A percentile compares a stretch with the other conserved stretches of the same genome.
phyloP scores from a whole-genome alignment of 2,113 vertebrate species.

The Pteruthius melanotis region DNA sequence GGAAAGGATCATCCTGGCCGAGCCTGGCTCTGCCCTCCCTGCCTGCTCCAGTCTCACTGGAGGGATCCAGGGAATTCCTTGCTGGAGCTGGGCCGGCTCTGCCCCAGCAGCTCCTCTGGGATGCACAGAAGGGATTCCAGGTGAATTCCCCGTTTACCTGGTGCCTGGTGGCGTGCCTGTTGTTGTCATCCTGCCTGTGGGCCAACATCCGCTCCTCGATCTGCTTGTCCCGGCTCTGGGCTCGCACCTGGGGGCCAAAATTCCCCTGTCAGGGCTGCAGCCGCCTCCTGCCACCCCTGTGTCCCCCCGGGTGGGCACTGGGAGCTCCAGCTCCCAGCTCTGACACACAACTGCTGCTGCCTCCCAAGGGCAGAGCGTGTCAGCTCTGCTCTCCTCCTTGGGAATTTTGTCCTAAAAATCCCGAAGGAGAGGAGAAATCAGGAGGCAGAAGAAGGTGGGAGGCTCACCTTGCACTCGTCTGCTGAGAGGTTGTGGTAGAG shows the following conservation, averaged over 20 bases:
- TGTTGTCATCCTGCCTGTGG: constrained; percentile 91
- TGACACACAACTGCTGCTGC: background rate
- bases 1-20: background rate
- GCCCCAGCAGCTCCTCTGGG: background rate
- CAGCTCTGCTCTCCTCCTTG: background rate
- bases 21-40: background rate
- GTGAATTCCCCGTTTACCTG: constrained; percentile 73
- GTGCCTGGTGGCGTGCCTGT: constrained; percentile 93
- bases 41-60: background rate
- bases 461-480: constrained; percentile 92
- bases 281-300: rapidly evolving
- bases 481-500: constrained; percentile 97
- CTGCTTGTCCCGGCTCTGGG: constrained; percentile 94
- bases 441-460: too few species aligned
- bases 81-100: background rate
- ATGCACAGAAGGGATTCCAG: background rate
- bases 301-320: background rate
- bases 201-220: constrained; percentile 90
- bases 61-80: background rate
- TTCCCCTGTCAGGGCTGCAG: background rate
- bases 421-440: background rate
- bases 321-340: background rate
- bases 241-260: constrained; percentile 87
- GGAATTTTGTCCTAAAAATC: background rate
- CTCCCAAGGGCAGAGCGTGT: background rate